Conservation (phyloP, 1,140 invertebrate species). For the Wasmannia auropunctata region DNA sequence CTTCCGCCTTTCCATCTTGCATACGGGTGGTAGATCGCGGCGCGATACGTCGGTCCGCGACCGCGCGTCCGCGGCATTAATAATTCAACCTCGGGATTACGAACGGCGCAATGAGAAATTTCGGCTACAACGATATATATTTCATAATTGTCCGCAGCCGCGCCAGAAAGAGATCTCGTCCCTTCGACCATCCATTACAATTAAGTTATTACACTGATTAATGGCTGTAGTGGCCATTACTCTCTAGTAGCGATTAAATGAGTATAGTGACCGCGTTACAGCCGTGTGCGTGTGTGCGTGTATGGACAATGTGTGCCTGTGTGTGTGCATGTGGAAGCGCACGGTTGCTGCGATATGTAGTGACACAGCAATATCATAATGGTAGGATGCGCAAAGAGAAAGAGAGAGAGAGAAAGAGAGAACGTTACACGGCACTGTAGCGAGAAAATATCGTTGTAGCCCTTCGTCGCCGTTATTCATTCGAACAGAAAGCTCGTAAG, state of each 20-base stretch:
- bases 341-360: neutral
- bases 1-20: neutral
- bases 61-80: neutral
- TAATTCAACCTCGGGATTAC: neutral
- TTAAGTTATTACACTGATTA: conserved; percentile 58
- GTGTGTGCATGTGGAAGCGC: neutral
- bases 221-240: conserved; percentile 29
- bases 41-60: neutral
- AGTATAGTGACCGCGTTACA: conserved; percentile 29
- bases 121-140: conserved; percentile 43
- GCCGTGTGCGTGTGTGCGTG: neutral
- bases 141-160: conserved; percentile 11
- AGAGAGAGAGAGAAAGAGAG: neutral
- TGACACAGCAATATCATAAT: conserved; percentile 33
- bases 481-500: neutral
- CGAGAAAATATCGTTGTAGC: conserved; percentile 21
- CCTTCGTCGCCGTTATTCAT: neutral
- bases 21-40: neutral
- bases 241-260: conserved; percentile 18
- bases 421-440: neutral
- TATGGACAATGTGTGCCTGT: no score
- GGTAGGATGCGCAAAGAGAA: neutral
- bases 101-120: neutral
- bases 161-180: conserved; percentile 9
- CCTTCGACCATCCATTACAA: conserved; percentile 49